These are phyloP conservation scores for Sinhomidia bicolor DNA, from an alignment of 2,888 invertebrate genomes.

Conservation along the genomic window DNA sequence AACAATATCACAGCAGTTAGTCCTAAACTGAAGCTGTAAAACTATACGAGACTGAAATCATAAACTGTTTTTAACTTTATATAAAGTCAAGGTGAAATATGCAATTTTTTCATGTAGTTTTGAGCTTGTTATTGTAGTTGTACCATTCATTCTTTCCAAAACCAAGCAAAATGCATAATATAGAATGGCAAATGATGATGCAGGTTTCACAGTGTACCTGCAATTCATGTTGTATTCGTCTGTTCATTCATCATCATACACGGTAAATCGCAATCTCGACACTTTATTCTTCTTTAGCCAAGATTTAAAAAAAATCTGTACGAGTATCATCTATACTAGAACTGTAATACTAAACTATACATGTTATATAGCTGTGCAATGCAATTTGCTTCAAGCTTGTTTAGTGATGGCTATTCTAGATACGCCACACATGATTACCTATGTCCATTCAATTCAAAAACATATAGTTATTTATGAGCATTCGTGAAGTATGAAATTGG, in stretches of 20 bases:
- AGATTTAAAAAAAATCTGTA: too few relatives aligned
- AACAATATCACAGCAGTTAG: not conserved
- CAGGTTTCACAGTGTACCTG: not conserved
- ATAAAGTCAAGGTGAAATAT: constrained; percentile 60
- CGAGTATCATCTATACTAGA: too few relatives aligned
- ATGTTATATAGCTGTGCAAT: not conserved
- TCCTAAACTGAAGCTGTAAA: constrained; percentile 5
- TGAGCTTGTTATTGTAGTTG: not conserved
- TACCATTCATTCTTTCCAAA: not conserved
- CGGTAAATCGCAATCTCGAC: too few relatives aligned
- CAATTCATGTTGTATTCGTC: not conserved
- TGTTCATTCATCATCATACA: not conserved
- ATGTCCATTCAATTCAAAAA: not conserved
- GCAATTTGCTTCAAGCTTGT: not conserved
- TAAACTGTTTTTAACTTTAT: constrained; percentile 34
- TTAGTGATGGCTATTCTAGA: not conserved
- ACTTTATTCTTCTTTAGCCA: too few relatives aligned
- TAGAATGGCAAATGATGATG: not conserved
- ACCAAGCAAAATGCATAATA: not conserved
- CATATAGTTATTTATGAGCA: not conserved
- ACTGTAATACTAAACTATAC: too few relatives aligned
- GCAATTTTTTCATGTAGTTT: not conserved
- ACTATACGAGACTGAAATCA: not conserved
- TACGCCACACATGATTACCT: not conserved
- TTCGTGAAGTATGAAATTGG: constrained; percentile 42